A percentile compares a stretch with the other conserved stretches of the same genome.
Conservation (phyloP, 1,140 invertebrate genomes). For the Leptestheria dahalacensis region DNA sequence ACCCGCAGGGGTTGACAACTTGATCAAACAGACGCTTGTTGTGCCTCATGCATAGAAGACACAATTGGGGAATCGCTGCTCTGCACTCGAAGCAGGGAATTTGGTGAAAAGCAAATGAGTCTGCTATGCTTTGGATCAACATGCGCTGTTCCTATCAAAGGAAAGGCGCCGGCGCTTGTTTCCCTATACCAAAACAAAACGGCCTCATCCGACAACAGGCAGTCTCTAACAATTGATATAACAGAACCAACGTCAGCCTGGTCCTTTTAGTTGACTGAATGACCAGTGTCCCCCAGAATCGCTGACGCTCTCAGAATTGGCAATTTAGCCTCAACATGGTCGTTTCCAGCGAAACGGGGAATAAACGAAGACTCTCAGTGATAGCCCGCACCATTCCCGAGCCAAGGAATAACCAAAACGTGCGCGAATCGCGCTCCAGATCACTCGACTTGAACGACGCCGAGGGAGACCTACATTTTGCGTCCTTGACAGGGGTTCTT, state of each 20-base stretch:
- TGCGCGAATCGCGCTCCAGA: not conserved
- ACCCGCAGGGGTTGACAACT: too few species aligned
- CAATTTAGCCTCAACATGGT: not conserved
- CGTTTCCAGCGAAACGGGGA: not conserved
- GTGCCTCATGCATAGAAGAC: too few species aligned
- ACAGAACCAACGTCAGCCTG: too few species aligned
- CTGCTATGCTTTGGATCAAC: not conserved
- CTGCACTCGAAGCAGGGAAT: too few species aligned
- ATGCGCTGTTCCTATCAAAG: not conserved
- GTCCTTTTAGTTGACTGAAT: too few species aligned
- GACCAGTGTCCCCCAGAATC: not conserved
- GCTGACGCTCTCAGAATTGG: not conserved
- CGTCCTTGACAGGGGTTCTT: not conserved
- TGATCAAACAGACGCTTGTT: too few species aligned
- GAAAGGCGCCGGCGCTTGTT: not conserved
- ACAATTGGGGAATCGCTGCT: too few species aligned
- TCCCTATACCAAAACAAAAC: too few species aligned
- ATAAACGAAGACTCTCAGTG: not conserved
- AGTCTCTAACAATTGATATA: not conserved
- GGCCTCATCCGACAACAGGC: not conserved
- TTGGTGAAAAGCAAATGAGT: too few species aligned
- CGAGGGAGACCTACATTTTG: not conserved
- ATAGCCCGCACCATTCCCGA: not conserved
- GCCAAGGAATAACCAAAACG: not conserved
- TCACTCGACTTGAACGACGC: not conserved